Evolutionary conservation across 2,113 vertebrate species (phyloP).

Genomic region (Henicopernis longicauda): DNA sequence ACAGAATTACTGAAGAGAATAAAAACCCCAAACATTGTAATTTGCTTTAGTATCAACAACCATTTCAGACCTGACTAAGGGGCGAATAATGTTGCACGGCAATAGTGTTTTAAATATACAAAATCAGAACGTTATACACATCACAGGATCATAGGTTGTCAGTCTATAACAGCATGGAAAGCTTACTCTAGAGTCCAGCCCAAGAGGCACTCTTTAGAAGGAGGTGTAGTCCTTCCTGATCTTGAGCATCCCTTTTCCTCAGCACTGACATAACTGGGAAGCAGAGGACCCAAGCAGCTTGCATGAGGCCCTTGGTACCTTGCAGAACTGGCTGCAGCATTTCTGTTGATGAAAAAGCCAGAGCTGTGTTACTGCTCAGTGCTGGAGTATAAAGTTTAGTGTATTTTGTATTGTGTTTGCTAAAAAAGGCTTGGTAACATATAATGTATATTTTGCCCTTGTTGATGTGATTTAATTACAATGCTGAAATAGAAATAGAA

Average conservation of each 20-base stretch:
- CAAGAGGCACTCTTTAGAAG: constrained; percentile 20
- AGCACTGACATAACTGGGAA: not conserved
- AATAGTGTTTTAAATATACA: not conserved
- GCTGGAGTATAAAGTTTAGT: not conserved
- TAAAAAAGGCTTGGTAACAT: not conserved
- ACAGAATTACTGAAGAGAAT: not conserved
- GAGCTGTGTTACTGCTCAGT: not conserved
- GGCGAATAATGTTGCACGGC: not conserved
- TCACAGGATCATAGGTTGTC: not conserved
- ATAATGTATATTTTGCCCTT: not conserved
- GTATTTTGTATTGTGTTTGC: not conserved
- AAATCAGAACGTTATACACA: not conserved
- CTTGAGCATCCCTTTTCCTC: not conserved
- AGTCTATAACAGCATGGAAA: not conserved
- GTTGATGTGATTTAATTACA: not conserved
- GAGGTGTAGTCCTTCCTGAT: not conserved
- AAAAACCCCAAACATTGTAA: not conserved
- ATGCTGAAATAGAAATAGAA: not conserved
- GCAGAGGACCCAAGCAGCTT: not conserved
- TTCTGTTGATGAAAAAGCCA: not conserved
- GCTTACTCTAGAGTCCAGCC: not conserved
- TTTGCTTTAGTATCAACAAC: not conserved
- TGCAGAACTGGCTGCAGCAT: not conserved
- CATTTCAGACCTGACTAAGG: not conserved
- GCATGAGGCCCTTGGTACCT: not conserved